Percentiles rank a stretch among this genome's conserved stretches.
Evolutionary conservation across 2,113 vertebrate genomes (phyloP).

Genomic region (Butastur rufipennis): DNA sequence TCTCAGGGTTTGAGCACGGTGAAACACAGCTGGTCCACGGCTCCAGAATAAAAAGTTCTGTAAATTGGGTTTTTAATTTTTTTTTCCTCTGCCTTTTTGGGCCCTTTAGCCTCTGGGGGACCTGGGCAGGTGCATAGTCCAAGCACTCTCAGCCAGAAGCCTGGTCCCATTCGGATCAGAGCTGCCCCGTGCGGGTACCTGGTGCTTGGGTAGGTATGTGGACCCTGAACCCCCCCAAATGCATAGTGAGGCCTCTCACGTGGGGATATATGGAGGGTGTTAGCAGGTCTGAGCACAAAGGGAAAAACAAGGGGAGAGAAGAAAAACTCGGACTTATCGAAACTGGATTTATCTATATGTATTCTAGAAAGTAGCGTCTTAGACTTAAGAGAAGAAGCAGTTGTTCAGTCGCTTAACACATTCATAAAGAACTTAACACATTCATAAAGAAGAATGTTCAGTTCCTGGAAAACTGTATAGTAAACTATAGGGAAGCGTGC

Average conservation of each 20-base stretch:
- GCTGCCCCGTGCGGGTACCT: not conserved
- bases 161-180: not conserved
- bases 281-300: not conserved
- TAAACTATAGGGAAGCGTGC: not conserved
- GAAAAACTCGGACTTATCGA: not conserved
- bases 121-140: not conserved
- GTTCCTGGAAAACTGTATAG: not conserved
- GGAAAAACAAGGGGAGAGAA: not conserved
- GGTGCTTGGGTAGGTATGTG: not conserved
- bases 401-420: not conserved
- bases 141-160: not conserved
- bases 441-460: not conserved
- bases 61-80: not conserved
- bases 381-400: not conserved
- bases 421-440: not conserved
- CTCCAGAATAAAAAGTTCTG: not conserved
- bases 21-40: not conserved
- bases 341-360: not conserved
- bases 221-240: rapidly evolving
- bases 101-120: not conserved
- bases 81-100: not conserved
- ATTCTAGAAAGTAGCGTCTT: not conserved
- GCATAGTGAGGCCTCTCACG: rapidly evolving
- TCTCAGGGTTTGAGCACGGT: not conserved
- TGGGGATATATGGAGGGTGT: not conserved